Base-by-base conservation (phyloP, 2,113 vertebrate genomes). In the Gnathonemus longibarbis region DNA sequence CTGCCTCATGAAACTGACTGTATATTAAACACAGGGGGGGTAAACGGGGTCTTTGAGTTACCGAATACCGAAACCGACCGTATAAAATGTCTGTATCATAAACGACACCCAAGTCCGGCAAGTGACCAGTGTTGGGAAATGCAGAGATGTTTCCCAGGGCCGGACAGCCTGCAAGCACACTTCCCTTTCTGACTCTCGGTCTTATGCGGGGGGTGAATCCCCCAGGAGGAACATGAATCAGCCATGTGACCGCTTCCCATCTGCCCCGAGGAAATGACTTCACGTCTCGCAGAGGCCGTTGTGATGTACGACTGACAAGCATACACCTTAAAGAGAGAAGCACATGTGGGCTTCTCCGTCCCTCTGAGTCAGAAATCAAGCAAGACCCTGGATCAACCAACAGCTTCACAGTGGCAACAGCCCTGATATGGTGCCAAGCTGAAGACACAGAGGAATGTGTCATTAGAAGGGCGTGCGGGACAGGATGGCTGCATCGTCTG, bases 101-200 rank as follows among this genome's bases (percentile, higher is more conserved):
- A 39, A 39, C 11, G 35, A 7, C 70, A 7, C 35, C 31, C 31
- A 39, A 35, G 35, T 77, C 35, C 5, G 31, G 74, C 31, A 19
- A 42, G 35, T 42, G 45, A 5, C n/a, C 21, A 48, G 39, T 11
- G 45, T 42, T 24, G 45, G 42, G 45, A 46, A 84, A 84, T 2
- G 39, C 45, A 84, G 83, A 21, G 39, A 42, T 6, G 35, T 21
- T 80, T 19, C 74, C 74, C 31, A 17, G 74, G 31, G 56, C 7
- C 0, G 8, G 24, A 5, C 27, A 19, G 3, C 42, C 42, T 15
- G 8, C 42, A 10, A 84, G n/a, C 42, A 46, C 83, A 88, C 35
- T 88, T 88, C 88, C 88, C 45, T 49, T 49, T 74, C 39, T 50
- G 58, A 62, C 45, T 88, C 87, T 88, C 62, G n/a, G 45, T 88